A percentile compares a stretch with the other conserved stretches of the same genome.
Evolutionary conservation across 2,797 vertebrate species (phyloP).

Genomic region (Coranthus polyacanthus): DNA sequence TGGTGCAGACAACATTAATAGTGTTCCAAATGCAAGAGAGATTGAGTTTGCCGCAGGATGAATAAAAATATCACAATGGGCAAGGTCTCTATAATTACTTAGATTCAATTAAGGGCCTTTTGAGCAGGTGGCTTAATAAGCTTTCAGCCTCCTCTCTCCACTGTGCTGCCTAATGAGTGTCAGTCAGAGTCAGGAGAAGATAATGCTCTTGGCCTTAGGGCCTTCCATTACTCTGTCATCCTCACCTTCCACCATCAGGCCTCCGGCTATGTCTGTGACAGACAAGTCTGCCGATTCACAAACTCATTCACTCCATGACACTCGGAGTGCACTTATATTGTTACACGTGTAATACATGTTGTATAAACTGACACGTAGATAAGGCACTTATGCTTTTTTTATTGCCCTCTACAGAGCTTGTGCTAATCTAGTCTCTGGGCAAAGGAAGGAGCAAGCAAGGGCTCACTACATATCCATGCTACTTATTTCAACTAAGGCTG

Average conservation of each 20-base stretch:
- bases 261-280: constrained; percentile 66
- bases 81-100: constrained; percentile 85
- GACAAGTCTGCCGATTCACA: constrained; percentile 56
- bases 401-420: constrained; percentile 10
- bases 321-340: constrained; percentile 29
- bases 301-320: constrained; percentile 46
- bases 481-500: neutral
- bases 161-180: constrained; percentile 84
- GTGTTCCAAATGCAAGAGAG: constrained; percentile 76
- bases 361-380: constrained; percentile 40
- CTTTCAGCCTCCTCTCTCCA: constrained; percentile 77
- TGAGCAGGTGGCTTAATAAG: constrained; percentile 84
- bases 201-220: constrained; percentile 79
- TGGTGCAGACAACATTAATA: constrained; percentile 81
- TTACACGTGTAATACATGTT: constrained; percentile 52
- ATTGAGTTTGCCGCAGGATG: constrained; percentile 82
- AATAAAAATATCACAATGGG: constrained; percentile 85
- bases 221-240: constrained; percentile 75
- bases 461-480: neutral
- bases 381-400: constrained; percentile 14
- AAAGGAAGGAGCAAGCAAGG: neutral
- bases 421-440: constrained; percentile 1
- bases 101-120: constrained; percentile 84
- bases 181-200: constrained; percentile 83
- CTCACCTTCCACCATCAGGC: constrained; percentile 65